phyloP scores from a whole-genome alignment of 2,888 invertebrate genomes.

The Drosophila falleni region DNA sequence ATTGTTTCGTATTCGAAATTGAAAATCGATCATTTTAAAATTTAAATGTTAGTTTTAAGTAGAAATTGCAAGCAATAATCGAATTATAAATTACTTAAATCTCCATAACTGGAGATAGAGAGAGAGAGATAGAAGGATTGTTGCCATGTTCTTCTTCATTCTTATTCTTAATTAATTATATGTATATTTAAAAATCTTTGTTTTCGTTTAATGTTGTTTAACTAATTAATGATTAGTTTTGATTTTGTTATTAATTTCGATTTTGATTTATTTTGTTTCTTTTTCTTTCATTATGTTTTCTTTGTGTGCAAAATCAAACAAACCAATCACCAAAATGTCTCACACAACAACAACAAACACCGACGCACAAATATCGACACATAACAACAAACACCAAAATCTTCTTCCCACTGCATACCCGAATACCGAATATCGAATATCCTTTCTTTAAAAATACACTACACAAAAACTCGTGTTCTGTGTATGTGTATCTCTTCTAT shows the following conservation, averaged over 20 bases:
- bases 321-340: slow-evolving; percentile 31
- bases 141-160: slow-evolving; percentile 3
- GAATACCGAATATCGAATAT: slow-evolving; percentile 9
- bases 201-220: slow-evolving; percentile 37
- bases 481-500: slow-evolving; percentile 63
- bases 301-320: slow-evolving; percentile 61
- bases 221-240: slow-evolving; percentile 47
- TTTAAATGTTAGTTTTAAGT: slow-evolving; percentile 54
- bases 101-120: not conserved
- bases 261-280: slow-evolving; percentile 68
- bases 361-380: slow-evolving; percentile 50
- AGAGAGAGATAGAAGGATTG: slow-evolving; percentile 8
- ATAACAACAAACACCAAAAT: slow-evolving; percentile 27
- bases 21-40: slow-evolving; percentile 28
- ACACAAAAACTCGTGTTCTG: slow-evolving; percentile 65
- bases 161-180: slow-evolving; percentile 9
- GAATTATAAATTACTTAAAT: slow-evolving; percentile 5
- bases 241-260: slow-evolving; percentile 69
- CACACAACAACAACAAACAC: slow-evolving; percentile 29
- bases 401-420: slow-evolving; percentile 19
- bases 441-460: slow-evolving; percentile 44
- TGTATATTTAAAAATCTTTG: slow-evolving; percentile 12
- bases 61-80: slow-evolving; percentile 39
- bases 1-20: slow-evolving; percentile 36
- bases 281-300: slow-evolving; percentile 70